Conservation (phyloP, 1,140 invertebrate species). For the Brachionus rubens region DNA sequence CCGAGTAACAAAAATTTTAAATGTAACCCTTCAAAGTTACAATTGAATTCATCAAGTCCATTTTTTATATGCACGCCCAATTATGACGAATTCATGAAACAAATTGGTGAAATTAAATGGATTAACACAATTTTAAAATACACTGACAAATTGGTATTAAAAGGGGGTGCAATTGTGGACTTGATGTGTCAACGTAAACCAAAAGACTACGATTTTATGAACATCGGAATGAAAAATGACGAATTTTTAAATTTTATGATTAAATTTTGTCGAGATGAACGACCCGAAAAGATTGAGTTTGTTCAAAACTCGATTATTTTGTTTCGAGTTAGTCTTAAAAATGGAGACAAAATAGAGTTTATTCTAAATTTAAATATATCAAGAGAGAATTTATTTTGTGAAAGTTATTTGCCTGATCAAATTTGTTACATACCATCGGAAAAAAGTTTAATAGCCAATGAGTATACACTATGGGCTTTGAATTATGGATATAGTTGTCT, state of each 20-base stretch:
- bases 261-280: slow-evolving; percentile 17
- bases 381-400: neutral
- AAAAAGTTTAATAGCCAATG: neutral
- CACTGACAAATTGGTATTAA: slow-evolving; percentile 11
- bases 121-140: slow-evolving; percentile 3
- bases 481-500: slow-evolving; percentile 14
- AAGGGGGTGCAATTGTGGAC: slow-evolving; percentile 28
- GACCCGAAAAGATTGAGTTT: neutral
- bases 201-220: slow-evolving; percentile 26
- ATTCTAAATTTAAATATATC: slow-evolving; percentile 17
- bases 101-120: slow-evolving; percentile 24
- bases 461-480: slow-evolving; percentile 3
- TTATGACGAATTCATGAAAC: neutral
- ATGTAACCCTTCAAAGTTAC: neutral
- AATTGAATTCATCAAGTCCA: slow-evolving; percentile 31
- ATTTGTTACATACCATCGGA: neutral
- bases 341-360: neutral
- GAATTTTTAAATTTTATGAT: slow-evolving; percentile 24
- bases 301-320: neutral
- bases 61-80: neutral
- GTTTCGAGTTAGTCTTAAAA: neutral
- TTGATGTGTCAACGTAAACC: neutral
- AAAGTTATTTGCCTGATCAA: slow-evolving; percentile 16
- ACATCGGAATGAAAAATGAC: slow-evolving; percentile 9
- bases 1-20: slow-evolving; percentile 8